Evolutionary conservation across 2,888 invertebrate genomes (phyloP).

Genomic region (Sinhomidia bicolor): DNA sequence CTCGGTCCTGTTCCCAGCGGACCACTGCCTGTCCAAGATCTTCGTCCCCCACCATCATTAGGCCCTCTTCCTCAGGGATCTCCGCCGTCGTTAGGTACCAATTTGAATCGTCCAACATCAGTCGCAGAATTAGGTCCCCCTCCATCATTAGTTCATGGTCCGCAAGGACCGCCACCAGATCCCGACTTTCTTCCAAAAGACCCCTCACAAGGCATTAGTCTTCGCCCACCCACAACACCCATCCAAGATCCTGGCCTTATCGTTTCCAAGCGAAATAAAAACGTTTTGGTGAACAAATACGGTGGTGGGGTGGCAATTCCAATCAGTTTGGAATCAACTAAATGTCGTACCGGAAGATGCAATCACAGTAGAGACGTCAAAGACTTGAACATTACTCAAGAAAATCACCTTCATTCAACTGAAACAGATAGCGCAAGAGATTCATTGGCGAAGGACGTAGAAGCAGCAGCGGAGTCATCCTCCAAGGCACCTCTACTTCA

Average conservation of each 20-base stretch:
- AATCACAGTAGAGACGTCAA: not conserved
- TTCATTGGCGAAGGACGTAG: not conserved
- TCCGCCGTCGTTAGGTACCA: not conserved
- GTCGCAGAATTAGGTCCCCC: not conserved
- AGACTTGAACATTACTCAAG: not conserved
- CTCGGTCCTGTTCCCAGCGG: no score
- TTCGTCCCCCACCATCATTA: not conserved
- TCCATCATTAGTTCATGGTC: not conserved
- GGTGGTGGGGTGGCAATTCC: conserved; percentile 36
- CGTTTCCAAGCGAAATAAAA: conserved; percentile 22
- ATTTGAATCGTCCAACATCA: not conserved
- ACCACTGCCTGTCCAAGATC: no score
- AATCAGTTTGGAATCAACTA: not conserved
- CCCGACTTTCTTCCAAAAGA: not conserved
- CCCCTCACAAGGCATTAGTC: not conserved
- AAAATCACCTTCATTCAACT: not conserved
- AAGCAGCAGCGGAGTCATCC: not conserved
- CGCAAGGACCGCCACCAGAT: not conserved
- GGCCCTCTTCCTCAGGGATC: not conserved
- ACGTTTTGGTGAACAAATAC: conserved; percentile 41
- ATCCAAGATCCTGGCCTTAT: not conserved
- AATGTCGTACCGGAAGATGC: not conserved
- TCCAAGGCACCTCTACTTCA: not conserved
- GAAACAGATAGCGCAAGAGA: not conserved
- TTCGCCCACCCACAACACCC: not conserved